These are phyloP conservation scores for Pelosia muscerda DNA, from an alignment of 2,888 invertebrate genomes.

Conservation along the genomic window DNA sequence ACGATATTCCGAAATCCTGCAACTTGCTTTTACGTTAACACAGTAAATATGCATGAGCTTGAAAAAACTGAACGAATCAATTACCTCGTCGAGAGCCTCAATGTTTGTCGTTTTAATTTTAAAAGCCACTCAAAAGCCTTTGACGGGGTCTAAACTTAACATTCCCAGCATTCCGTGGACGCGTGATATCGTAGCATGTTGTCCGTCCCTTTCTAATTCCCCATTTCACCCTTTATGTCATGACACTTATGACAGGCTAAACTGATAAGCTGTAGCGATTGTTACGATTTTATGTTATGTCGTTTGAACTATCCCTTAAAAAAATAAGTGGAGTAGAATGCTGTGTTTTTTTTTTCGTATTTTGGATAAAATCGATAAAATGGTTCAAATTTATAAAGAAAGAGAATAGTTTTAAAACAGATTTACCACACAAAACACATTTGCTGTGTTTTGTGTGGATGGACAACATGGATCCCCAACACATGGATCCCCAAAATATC, in stretches of 20 bases:
- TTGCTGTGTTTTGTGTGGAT: constrained; percentile 30
- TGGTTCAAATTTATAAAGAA: not conserved
- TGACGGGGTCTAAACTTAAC: constrained; percentile 75
- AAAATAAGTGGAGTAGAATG: not conserved
- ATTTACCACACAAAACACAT: constrained; percentile 8
- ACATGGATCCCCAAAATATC: constrained; percentile 26
- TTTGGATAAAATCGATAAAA: not conserved
- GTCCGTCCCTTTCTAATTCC: constrained; percentile 63
- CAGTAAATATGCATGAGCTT: constrained; percentile 38
- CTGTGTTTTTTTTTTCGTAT: not conserved
- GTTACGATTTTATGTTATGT: constrained; percentile 22
- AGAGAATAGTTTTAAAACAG: too few species aligned
- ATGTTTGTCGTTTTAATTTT: constrained; percentile 83
- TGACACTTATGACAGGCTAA: constrained; percentile 50
- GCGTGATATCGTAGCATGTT: constrained; percentile 66
- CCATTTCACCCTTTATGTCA: constrained; percentile 60
- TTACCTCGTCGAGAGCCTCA: constrained; percentile 66
- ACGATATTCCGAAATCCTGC: not conserved
- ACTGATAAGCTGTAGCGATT: constrained; percentile 62
- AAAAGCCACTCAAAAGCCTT: constrained; percentile 78
- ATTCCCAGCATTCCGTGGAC: constrained; percentile 76
- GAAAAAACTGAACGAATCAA: constrained; percentile 66
- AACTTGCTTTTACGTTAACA: not conserved
- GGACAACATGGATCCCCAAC: constrained; percentile 32
- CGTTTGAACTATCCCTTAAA: constrained; percentile 7